These are phyloP conservation scores for Lemur catta DNA, from an alignment of 2,797 vertebrate species.

Conservation along the genomic window DNA sequence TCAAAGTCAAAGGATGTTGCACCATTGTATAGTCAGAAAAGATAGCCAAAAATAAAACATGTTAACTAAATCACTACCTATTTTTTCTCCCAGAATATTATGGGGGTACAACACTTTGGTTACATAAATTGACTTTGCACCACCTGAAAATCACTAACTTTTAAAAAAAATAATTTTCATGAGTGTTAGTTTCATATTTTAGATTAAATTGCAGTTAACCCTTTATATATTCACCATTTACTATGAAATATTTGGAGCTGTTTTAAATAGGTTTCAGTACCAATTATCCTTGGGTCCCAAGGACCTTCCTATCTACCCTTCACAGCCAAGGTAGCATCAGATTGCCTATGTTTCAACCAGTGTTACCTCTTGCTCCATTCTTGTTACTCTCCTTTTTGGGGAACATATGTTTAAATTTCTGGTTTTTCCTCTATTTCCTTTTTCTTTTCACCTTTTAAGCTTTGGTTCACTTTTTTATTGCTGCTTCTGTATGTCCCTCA, in stretches of 20 bases:
- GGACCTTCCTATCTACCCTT: neutral
- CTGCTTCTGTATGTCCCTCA: neutral
- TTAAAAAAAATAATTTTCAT: neutral
- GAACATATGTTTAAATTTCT: neutral
- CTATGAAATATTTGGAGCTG: neutral
- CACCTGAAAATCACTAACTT: neutral
- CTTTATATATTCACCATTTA: constrained; percentile 18
- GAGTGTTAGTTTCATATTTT: neutral
- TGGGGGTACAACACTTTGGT: too few relatives aligned
- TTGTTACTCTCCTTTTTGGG: neutral
- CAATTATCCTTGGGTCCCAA: neutral
- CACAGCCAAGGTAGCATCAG: neutral
- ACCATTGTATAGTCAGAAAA: neutral
- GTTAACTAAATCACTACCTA: neutral
- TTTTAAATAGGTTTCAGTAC: neutral
- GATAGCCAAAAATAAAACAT: neutral
- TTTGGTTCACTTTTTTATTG: neutral
- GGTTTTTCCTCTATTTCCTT: neutral
- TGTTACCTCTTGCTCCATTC: neutral
- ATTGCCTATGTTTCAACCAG: neutral
- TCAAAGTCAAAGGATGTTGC: neutral
- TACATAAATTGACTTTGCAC: too few relatives aligned
- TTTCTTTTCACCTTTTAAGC: neutral
- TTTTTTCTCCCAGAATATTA: neutral
- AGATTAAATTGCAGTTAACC: neutral